Evolutionary conservation across 64 coral and sea anemone species (phyloP).

Genomic region (Orbicella faveolata): DNA sequence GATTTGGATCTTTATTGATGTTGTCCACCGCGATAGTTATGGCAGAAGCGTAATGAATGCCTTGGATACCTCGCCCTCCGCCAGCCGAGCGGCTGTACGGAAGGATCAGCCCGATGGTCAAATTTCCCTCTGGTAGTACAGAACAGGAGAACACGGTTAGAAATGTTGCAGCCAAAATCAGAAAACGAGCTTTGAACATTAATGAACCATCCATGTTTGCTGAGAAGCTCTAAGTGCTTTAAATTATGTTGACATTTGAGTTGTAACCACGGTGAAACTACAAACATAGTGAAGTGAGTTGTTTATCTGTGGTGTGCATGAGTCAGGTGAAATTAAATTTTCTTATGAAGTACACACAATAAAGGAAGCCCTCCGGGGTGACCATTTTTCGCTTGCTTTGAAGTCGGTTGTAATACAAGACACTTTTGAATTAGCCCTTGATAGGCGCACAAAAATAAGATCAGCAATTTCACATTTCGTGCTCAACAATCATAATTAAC

Average conservation of each 20-base stretch:
- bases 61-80: not conserved
- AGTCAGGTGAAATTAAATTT: too few relatives aligned
- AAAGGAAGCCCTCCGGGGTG: too few relatives aligned
- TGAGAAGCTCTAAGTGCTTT: not conserved
- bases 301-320: too few relatives aligned
- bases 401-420: not conserved
- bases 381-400: not conserved
- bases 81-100: slow-evolving; percentile 40
- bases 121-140: slow-evolving; percentile 41
- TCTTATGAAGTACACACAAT: too few relatives aligned
- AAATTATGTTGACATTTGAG: not conserved
- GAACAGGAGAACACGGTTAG: not conserved
- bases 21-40: slow-evolving; percentile 68
- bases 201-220: not conserved
- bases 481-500: not conserved
- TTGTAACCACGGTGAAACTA: not conserved
- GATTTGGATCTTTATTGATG: slow-evolving; percentile 66
- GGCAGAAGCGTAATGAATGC: slow-evolving; percentile 60
- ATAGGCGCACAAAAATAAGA: not conserved
- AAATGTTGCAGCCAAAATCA: not conserved
- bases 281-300: not conserved
- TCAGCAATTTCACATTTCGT: not conserved
- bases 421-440: not conserved
- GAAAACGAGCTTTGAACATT: not conserved
- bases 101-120: slow-evolving; percentile 72